Evolutionary conservation across 1,140 invertebrate genomes (phyloP).

Genomic region (Diabrotica virgifera): DNA sequence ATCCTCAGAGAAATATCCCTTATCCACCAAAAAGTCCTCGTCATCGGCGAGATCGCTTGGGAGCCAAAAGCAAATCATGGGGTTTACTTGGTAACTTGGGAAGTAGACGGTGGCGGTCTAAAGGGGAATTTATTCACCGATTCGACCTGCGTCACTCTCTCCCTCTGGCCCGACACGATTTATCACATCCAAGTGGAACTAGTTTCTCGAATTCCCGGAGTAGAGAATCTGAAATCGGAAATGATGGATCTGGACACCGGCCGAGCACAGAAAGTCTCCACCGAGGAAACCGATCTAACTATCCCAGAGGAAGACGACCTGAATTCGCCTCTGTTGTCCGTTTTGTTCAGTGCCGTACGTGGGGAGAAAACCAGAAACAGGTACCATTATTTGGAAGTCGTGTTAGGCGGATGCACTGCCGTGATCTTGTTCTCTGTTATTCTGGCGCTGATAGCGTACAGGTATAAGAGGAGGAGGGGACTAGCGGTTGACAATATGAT

Average conservation of each 20-base stretch:
- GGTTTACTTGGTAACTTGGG: constrained; percentile 78
- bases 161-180: constrained; percentile 74
- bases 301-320: constrained; percentile 45
- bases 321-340: constrained; percentile 56
- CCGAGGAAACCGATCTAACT: constrained; percentile 57
- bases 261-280: constrained; percentile 58
- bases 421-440: constrained; percentile 56
- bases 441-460: constrained; percentile 52
- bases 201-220: constrained; percentile 56
- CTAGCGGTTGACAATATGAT: constrained; percentile 58
- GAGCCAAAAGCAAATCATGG: constrained; percentile 60
- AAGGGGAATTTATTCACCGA: constrained; percentile 81
- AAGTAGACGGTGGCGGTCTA: constrained; percentile 76
- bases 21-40: constrained; percentile 68
- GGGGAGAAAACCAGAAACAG: constrained; percentile 53
- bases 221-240: constrained; percentile 59
- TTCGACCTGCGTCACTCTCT: constrained; percentile 71
- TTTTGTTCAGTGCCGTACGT: constrained; percentile 57
- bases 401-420: constrained; percentile 55
- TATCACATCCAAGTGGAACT: constrained; percentile 75
- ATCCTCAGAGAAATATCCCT: constrained; percentile 62
- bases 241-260: constrained; percentile 62
- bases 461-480: constrained; percentile 53
- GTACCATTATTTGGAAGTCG: constrained; percentile 53
- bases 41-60: constrained; percentile 75